phyloP scores from a whole-genome alignment of 2,113 vertebrate species.

The Merops nubicus region DNA sequence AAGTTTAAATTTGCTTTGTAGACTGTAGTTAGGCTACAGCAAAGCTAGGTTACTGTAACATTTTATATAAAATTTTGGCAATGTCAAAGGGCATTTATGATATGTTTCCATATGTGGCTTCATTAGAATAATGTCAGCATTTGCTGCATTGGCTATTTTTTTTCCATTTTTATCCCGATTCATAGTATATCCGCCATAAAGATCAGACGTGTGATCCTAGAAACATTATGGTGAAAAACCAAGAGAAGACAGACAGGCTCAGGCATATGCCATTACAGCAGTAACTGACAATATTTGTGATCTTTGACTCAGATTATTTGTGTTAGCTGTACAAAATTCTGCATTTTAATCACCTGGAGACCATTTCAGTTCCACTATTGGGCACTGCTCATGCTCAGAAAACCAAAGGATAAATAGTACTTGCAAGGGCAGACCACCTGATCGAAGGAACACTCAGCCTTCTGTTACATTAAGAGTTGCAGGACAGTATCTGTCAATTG shows the following conservation, averaged over 20 bases:
- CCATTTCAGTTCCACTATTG: background rate
- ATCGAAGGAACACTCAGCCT: background rate
- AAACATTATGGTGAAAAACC: background rate
- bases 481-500: background rate
- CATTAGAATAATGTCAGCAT: background rate
- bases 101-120: background rate
- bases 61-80: background rate
- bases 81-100: background rate
- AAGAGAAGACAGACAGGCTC: background rate
- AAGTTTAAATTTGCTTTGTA: background rate
- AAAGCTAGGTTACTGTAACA: background rate
- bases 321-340: background rate
- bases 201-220: background rate
- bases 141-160: background rate
- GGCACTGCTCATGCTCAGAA: background rate
- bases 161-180: background rate
- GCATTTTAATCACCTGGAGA: background rate
- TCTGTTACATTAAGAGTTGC: background rate
- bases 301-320: background rate
- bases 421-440: background rate
- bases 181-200: background rate
- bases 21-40: background rate
- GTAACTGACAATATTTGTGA: background rate
- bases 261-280: background rate
- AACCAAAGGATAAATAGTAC: background rate